Base-by-base conservation (phyloP, 2,888 invertebrate genomes). In the Acrobasis consociella region DNA sequence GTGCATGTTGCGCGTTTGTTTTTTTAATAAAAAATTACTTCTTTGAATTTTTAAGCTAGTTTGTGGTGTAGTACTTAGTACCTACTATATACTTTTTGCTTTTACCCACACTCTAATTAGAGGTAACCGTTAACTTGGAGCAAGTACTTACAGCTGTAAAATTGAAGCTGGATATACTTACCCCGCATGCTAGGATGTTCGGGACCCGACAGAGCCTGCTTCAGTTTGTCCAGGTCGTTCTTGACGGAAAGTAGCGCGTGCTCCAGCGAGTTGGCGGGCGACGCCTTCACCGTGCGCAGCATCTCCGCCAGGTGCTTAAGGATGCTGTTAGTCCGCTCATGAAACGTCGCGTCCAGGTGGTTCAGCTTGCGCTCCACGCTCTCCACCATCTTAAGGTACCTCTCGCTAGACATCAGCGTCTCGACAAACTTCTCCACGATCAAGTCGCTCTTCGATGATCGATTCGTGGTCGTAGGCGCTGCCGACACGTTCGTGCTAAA, bases 381-480 rank as follows among this genome's bases (percentile, higher is more conserved):
- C 67, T 89, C 87, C 39, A 91, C 81, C 80, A 85, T 79, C 67
- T 85, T 86, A 49, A 89, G 72, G 67, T 89, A 89, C 66, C 75
- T 82, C 64, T 90, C 89, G 62, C 86, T 87, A 0, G 85, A 72
- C 76, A 90, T 80, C 13, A 91, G 72, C 0, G 85, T 87, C 60
- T 90, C 87, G 0, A 89, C 82, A 67, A 91, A 89, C 59, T 86
- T 88, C 64, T 90, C 90, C 0, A 88, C 83, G 0, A 86, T 80
- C 1, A 72, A 71, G 49, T 86, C 88, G 1, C 78, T 77, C 56
- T 76, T 76, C 8, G 69, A 58, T 0, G 66, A 66, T 9, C 68
- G 65, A 5, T 67, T 61, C 2, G 67, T 69, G 0, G 76, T 72
- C 0, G 82, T 75, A 0, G 81, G 73, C 2, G 66, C 13, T 5